Percentiles rank a stretch among this genome's conserved stretches.
Conservation (phyloP, 2,888 invertebrate genomes). For the Dromius quadrimaculatus region DNA sequence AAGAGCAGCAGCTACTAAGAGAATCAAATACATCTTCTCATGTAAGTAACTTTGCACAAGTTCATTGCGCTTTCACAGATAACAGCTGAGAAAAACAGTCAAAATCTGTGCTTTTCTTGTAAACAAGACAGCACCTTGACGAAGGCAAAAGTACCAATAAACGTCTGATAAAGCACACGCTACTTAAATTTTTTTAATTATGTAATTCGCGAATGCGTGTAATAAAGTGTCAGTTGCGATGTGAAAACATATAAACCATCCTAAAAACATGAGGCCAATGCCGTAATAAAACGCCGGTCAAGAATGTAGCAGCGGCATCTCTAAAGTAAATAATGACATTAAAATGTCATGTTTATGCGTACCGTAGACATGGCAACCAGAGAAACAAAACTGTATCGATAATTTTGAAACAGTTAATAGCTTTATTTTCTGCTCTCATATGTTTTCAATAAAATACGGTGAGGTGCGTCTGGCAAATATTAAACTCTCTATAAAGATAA, state of each 20-base stretch:
- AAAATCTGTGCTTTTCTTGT: too few relatives aligned
- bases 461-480: slow-evolving; percentile 34
- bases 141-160: slow-evolving; percentile 1
- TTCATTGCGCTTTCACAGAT: too few relatives aligned
- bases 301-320: slow-evolving; percentile 48
- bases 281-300: slow-evolving; percentile 35
- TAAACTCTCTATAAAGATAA: slow-evolving; percentile 21
- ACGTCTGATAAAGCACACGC: slow-evolving; percentile 9
- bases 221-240: slow-evolving; percentile 33
- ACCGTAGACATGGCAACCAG: slow-evolving; percentile 19
- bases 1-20: too few relatives aligned
- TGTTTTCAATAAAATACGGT: slow-evolving; percentile 43
- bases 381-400: slow-evolving; percentile 49
- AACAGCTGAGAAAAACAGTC: too few relatives aligned
- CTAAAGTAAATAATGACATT: slow-evolving; percentile 53
- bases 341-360: slow-evolving; percentile 52
- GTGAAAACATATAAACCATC: slow-evolving; percentile 34
- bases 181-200: slow-evolving; percentile 15
- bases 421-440: slow-evolving; percentile 51
- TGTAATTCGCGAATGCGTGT: slow-evolving; percentile 21
- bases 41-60: too few relatives aligned
- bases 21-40: too few relatives aligned
- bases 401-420: slow-evolving; percentile 52
- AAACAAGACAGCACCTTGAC: slow-evolving; percentile 6
- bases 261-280: slow-evolving; percentile 27